Base-by-base conservation (phyloP, 1,140 invertebrate genomes). In the Periplaneta americana region DNA sequence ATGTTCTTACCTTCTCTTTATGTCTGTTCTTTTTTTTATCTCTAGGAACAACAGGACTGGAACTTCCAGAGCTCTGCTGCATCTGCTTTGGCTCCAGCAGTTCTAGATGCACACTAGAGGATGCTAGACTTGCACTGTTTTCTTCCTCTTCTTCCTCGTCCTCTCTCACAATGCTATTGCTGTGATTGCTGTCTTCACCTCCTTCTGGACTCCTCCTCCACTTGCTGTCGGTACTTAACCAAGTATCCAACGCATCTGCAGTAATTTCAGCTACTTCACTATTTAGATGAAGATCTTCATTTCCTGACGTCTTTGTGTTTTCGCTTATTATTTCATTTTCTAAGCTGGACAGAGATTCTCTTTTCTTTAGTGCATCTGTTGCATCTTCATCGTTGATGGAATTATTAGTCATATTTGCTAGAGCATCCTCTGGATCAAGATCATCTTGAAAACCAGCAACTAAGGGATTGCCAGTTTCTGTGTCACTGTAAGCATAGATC, bases 381-480 rank as follows among this genome's bases (percentile, higher is more conserved):
- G 48, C n/a, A 66, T 66, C 22, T 28, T 31, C n/a, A 78, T 18
- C 2, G 28, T 15, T 35, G 36, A 28, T 17, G 18, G 11, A 10
- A 28, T 15, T 10, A 18, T 17, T 36, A 22, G 4, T 35, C 15
- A 15, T 78, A 15, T 31, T 31, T 31, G 76, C 34, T 18, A 78
- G 6, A 34, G 33, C 87, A 82, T 94, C 93, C 57, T 93, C 93
- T 2, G 94, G 92, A 80, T 95, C 95, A 74, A 96, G 89, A 87
- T 98, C 96, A 87, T 97, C 96, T 87, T 96, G 94, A 83, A 96
- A 95, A 82, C 94, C 93, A 32, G 95, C 94, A 0, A 98, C 96
- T 86, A 97, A 90, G 34, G 96, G 97, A 91, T 98, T 98, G 13
- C 88, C 88, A 84, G 89, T 91, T 82, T 96, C 95, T 18, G 93